phyloP scores from a whole-genome alignment of 2,113 vertebrate genomes.

The Odontesthes bonariensis region DNA sequence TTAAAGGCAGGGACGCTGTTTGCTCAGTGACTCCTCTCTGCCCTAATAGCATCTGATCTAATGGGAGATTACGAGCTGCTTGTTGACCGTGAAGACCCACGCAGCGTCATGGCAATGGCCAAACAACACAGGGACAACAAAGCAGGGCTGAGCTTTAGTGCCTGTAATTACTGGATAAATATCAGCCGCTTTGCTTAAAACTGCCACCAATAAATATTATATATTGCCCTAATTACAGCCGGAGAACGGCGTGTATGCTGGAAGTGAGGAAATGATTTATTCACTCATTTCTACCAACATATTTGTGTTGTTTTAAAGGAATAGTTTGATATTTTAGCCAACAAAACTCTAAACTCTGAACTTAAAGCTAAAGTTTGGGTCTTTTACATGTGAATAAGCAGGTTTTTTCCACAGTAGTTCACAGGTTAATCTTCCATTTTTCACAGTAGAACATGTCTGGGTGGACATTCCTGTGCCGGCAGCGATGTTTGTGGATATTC shows the following conservation, averaged over 20 bases:
- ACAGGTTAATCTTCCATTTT: too few relatives aligned
- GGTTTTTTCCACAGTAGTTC: too few relatives aligned
- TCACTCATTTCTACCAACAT: too few relatives aligned
- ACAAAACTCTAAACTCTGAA: too few relatives aligned
- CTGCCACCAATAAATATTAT: slow-evolving; percentile 58
- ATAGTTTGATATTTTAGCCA: too few relatives aligned
- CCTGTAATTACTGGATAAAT: slow-evolving; percentile 70
- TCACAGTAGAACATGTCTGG: too few relatives aligned
- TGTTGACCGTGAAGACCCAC: slow-evolving; percentile 66
- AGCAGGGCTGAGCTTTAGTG: slow-evolving; percentile 57
- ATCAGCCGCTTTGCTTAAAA: slow-evolving; percentile 55
- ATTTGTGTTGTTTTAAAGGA: too few relatives aligned
- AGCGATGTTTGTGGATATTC: too few relatives aligned
- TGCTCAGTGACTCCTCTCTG: slow-evolving; percentile 71
- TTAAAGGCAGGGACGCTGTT: slow-evolving; percentile 73
- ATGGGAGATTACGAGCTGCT: slow-evolving; percentile 72
- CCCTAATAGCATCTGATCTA: slow-evolving; percentile 78
- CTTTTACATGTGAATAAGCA: too few relatives aligned
- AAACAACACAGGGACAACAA: slow-evolving; percentile 67
- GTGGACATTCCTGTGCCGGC: too few relatives aligned
- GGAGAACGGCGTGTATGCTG: background rate
- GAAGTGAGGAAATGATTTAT: background rate
- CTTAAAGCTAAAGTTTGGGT: too few relatives aligned
- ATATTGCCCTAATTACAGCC: slow-evolving; percentile 30
- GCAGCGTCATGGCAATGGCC: slow-evolving; percentile 71